Evolutionary conservation across 2,797 vertebrate genomes (phyloP), one percentile per base, ranked within the genome.

Genomic region (Pantherophis vulpinus): DNA sequence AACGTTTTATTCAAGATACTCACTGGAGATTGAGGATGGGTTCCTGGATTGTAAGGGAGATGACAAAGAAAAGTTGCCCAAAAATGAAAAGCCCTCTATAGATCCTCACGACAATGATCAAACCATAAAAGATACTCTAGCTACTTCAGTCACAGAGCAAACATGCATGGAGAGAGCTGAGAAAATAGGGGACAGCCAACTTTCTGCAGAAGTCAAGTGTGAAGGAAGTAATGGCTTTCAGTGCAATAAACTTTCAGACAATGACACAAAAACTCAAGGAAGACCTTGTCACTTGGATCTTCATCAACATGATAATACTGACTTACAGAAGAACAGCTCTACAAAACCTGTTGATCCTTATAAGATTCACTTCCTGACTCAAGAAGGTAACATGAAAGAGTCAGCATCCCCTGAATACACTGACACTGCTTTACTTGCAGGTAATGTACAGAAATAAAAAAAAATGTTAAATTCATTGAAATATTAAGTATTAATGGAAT

Each of bases 381-480:
- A 98, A 96, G 98, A 99, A 97, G 97, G 96, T 97, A 98, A 98
- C 98, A 97, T 97, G 97, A 98, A 97, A 98, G 98, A 98, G 96
- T 97, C 98, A 95, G 92, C 97, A 96, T 54, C 98, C 96, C 96
- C 97, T 96, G 98, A 98, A 97, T 98, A 97, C 97, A 94, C 97
- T 98, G 98, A 97, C 97, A 97, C 98, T 98, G 98, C 98, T 97
- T 98, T 99, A 98, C 98, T 98, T 98, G 97, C 99, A 99, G 99
- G 99, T 99, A 99, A 99, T 96, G 99, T 99, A 99, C 99, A 98
- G 98, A 98, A 98, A 97, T 98, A 98, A 97, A 83, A 98, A 70
- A 70, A 32, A 32, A 0, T 94, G 54, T 95, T 97, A 97, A 96
- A 92, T 97, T 88, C 92, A 93, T 97, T 96, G 94, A 96, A 96